Evolutionary conservation across 2,113 vertebrate species (phyloP), one percentile per base, ranked within the genome.

Genomic region (Hassar affinis): DNA sequence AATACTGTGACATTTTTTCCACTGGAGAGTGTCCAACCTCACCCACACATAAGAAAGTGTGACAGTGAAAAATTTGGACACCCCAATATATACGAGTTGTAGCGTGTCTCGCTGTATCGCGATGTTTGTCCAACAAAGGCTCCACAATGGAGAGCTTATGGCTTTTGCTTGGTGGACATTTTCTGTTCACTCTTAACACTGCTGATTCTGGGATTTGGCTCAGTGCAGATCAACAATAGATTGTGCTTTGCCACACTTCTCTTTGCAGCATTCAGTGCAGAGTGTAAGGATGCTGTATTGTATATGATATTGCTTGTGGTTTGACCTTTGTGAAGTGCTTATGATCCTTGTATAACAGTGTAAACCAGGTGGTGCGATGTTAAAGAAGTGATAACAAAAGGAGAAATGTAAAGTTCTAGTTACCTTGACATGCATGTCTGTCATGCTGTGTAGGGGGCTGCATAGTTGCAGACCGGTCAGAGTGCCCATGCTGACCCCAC

Each of bases 1-100:
- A 97, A 90, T 96, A 95, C 76, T 96, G 96, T 47, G 96, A 96
- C 96, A 97, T 96, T 86, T 71, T 42, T 92, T 92, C 92, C 83
- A 62, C 91, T 93, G 93, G 93, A 93, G 91, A 82, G 30, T 86
- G 66, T 93, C 93, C 92, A 93, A 93, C 85, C 85, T 83, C 88
- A 71, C 89, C 90, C 89, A 11, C 92, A 89, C 93, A 89, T 91
- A 89, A 91, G 92, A 90, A 89, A 84, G 84, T 69, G 86, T 91
- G 87, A 90, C 86, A 90, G 88, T 81, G 20, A 89, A 83, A 92
- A 89, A 79, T 51, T 90, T 93, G 94, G 93, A 91, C 92, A 74
- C 86, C 88, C 85, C 81, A 45, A 94, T 96, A 91, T 96, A 97
- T 95, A 95, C 77, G 45, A 56, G 87, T 45, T 0, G 68, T 87